Conservation (phyloP, 1,140 invertebrate genomes). For the Thaumatotibia leucotreta region DNA sequence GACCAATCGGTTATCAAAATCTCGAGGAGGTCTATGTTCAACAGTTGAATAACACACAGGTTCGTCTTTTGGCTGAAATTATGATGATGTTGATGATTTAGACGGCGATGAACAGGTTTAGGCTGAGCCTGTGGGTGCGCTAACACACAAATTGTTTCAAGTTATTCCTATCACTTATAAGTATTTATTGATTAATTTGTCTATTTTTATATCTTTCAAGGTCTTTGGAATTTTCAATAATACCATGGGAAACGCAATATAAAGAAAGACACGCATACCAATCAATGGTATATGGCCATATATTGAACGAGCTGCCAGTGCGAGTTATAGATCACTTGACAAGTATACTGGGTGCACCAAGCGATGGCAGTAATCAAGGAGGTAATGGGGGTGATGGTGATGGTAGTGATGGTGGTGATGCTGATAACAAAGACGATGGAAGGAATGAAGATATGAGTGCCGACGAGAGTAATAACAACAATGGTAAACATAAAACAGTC, state of each 20-base stretch:
- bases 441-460: background rate
- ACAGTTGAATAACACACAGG: no score
- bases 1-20: no score
- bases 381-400: background rate
- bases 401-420: background rate
- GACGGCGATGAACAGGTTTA: no score
- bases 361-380: background rate
- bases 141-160: no score
- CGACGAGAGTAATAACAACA: background rate
- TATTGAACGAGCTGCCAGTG: slow-evolving; percentile 31
- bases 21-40: no score
- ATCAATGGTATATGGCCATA: slow-evolving; percentile 34
- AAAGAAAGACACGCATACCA: background rate
- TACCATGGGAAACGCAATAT: background rate
- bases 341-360: background rate
- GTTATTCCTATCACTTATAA: no score
- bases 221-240: background rate
- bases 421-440: background rate
- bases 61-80: no score
- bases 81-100: no score
- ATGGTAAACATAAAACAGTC: background rate
- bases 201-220: background rate
- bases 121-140: no score
- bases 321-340: slow-evolving; percentile 24
- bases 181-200: background rate